These are phyloP conservation scores for Chaunax sp. DNA, from an alignment of 2,797 vertebrate species.

Conservation along the genomic window DNA sequence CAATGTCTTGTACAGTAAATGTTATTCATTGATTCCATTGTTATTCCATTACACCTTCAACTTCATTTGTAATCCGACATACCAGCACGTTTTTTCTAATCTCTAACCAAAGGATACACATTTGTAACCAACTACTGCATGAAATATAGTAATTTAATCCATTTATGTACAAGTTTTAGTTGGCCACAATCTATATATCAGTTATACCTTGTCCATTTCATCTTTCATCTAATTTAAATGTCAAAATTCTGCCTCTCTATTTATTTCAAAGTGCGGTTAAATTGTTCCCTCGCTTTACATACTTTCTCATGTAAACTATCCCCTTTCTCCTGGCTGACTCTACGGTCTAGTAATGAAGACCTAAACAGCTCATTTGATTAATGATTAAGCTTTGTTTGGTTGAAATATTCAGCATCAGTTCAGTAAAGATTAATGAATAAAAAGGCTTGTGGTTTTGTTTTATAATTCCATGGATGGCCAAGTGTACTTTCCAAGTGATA, in stretches of 20 bases:
- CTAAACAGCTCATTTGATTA: not conserved
- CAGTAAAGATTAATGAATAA: too few relatives aligned
- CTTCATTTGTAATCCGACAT: slow-evolving; percentile 43
- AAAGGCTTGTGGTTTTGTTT: too few relatives aligned
- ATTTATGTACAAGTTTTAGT: not conserved
- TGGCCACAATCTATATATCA: not conserved
- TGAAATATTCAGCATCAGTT: not conserved
- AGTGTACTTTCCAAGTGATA: not conserved
- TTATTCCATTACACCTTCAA: slow-evolving; percentile 38
- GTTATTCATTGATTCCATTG: slow-evolving; percentile 52
- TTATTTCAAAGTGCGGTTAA: not conserved
- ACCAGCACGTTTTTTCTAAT: slow-evolving; percentile 41
- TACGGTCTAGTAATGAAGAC: not conserved
- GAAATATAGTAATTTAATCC: slow-evolving; percentile 13
- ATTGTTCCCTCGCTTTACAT: not conserved
- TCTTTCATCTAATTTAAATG: not conserved
- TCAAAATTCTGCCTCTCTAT: not conserved
- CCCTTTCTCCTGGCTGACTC: slow-evolving; percentile 6
- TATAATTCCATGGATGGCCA: too few relatives aligned
- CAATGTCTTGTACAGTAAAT: slow-evolving; percentile 52
- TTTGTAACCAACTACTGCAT: slow-evolving; percentile 30
- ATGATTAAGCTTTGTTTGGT: not conserved
- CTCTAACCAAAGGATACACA: slow-evolving; percentile 23
- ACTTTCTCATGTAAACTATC: not conserved
- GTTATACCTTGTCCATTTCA: not conserved